phyloP scores from a whole-genome alignment of 2,888 invertebrate species.

The Mythimna loreyi region DNA sequence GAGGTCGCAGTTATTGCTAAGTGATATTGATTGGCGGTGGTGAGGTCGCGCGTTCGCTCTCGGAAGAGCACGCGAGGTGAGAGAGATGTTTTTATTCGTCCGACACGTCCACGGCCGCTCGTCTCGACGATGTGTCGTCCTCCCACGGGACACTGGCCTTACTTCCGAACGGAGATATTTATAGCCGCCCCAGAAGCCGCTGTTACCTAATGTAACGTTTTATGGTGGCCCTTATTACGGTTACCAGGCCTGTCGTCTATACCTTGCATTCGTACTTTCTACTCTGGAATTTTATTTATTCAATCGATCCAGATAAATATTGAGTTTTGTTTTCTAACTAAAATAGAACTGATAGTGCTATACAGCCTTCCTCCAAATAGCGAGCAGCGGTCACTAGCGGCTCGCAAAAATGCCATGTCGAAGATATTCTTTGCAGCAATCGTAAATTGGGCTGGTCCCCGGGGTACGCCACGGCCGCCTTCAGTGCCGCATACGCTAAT shows the following conservation, averaged over 20 bases:
- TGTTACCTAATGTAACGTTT: conserved; percentile 90
- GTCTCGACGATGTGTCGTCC: conserved; percentile 84
- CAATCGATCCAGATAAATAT: conserved; percentile 76
- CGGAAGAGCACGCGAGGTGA: conserved; percentile 77
- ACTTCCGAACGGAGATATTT: conserved; percentile 90
- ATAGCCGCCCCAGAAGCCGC: conserved; percentile 90
- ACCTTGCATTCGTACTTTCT: conserved; percentile 69
- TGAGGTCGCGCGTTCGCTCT: conserved; percentile 70
- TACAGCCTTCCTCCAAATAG: conserved; percentile 56
- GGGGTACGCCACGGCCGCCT: conserved; percentile 74
- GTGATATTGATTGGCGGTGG: conserved; percentile 86
- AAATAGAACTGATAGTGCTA: conserved; percentile 64
- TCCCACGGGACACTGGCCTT: conserved; percentile 89
- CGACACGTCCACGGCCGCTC: conserved; percentile 86
- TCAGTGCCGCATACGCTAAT: conserved; percentile 85
- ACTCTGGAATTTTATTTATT: conserved; percentile 80
- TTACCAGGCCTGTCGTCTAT: conserved; percentile 79
- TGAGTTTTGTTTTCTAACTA: conserved; percentile 63
- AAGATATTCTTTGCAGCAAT: conserved; percentile 89
- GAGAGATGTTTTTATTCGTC: conserved; percentile 88
- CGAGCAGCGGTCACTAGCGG: conserved; percentile 78
- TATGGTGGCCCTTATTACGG: conserved; percentile 90
- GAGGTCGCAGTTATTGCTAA: conserved; percentile 83
- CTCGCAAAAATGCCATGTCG: conserved; percentile 83
- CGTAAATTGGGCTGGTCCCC: conserved; percentile 85